Percentiles rank a stretch among this genome's conserved stretches.
Evolutionary conservation across 2,888 invertebrate genomes (phyloP).

Genomic region (Mythimna loreyi): DNA sequence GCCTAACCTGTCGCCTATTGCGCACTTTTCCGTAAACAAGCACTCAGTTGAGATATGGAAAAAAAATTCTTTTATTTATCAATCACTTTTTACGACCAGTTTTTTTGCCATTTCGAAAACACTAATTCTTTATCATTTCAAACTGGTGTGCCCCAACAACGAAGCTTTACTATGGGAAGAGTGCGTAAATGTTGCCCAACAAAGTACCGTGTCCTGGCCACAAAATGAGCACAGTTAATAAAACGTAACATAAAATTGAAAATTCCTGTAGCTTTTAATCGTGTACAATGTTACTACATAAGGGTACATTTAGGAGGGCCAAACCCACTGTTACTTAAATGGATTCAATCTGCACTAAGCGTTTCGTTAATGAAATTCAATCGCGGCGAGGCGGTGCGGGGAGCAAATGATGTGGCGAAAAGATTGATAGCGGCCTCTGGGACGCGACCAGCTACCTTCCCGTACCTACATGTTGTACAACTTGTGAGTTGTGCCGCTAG

Average conservation of each 20-base stretch:
- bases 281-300: constrained; percentile 71
- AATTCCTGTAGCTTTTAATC: constrained; percentile 66
- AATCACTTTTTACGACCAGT: not conserved
- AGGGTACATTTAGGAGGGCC: constrained; percentile 75
- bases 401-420: constrained; percentile 90
- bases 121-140: constrained; percentile 22
- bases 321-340: constrained; percentile 87
- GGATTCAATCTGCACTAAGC: constrained; percentile 90
- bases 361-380: constrained; percentile 91
- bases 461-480: constrained; percentile 55
- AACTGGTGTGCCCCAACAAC: constrained; percentile 43
- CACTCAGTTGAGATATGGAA: too few relatives aligned
- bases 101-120: constrained; percentile 11
- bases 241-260: constrained; percentile 69
- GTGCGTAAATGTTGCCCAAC: constrained; percentile 51
- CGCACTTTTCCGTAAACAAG: too few relatives aligned
- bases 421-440: constrained; percentile 85
- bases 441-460: constrained; percentile 62
- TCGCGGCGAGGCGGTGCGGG: constrained; percentile 83
- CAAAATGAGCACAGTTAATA: constrained; percentile 63
- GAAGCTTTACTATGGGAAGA: constrained; percentile 55
- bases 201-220: constrained; percentile 50
- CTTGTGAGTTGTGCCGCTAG: constrained; percentile 39
- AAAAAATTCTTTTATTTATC: not conserved
- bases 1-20: too few relatives aligned